Conservation (phyloP, 1,140 invertebrate species). For the Eufriesea mexicana region DNA sequence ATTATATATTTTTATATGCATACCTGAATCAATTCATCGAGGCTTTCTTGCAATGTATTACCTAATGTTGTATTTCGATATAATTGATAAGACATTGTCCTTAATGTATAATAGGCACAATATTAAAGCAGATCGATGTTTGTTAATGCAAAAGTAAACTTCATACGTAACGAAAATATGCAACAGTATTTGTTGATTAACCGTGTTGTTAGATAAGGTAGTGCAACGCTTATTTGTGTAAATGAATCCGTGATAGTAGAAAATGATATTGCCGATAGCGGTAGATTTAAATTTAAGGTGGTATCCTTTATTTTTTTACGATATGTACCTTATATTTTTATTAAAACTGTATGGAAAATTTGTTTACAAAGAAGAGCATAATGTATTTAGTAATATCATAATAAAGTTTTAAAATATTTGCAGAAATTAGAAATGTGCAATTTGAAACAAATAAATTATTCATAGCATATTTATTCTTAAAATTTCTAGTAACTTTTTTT, state of each 20-base stretch:
- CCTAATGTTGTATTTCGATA: conserved; percentile 99
- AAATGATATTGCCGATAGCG: neutral
- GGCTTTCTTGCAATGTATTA: conserved; percentile 96
- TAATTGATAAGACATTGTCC: conserved; percentile 95
- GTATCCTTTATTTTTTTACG: neutral
- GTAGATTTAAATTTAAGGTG: neutral
- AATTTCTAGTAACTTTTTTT: neutral
- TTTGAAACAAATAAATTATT: neutral
- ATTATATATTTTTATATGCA: conserved; percentile 29
- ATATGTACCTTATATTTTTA: neutral
- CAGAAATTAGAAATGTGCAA: neutral
- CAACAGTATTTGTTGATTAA: conserved; percentile 39
- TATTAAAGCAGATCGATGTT: conserved; percentile 16
- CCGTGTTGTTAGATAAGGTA: neutral
- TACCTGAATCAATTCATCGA: conserved; percentile 95
- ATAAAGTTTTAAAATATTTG: neutral
- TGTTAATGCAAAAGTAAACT: conserved; percentile 27
- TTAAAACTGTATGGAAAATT: neutral
- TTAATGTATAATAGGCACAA: conserved; percentile 40
- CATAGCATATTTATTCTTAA: neutral
- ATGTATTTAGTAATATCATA: neutral
- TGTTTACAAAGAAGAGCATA: neutral
- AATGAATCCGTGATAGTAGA: neutral
- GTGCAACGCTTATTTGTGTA: neutral
- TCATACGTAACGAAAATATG: conserved; percentile 27